Base-by-base conservation (phyloP, 2,888 invertebrate genomes). In the Hedychridium roseum region DNA sequence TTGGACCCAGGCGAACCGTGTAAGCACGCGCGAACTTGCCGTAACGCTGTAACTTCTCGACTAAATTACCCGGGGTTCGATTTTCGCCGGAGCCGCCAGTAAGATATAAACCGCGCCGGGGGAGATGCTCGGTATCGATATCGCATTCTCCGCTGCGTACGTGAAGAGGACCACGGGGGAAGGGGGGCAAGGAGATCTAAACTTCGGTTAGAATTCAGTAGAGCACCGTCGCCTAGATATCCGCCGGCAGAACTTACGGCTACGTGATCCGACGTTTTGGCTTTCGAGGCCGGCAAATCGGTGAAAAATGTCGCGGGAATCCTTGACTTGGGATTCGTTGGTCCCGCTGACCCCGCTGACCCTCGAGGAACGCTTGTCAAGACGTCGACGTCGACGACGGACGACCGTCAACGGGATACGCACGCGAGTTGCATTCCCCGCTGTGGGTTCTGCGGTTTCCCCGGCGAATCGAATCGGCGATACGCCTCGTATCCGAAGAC, bases 241-340 rank as follows among this genome's bases (percentile, higher is more conserved):
- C n/a, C 11, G 12, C 11, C 3, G 31, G 9, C 7, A 15, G 15
- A 53, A 60, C 43, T 58, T 43, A 58, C 50, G 26, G 44, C 46
- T 49, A 57, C 64, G 54, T 57, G 57, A 15, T 56, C 36, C 21
- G 39, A 26, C n/a, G 35, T 30, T 36, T 27, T 50, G 42, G 54
- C 27, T 54, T 66, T 66, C 54, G 50, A 52, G 64, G 58, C 60
- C 60, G 46, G 56, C 66, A 58, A 58, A 54, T 58, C 51, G 66
- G n/a, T n/a, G n/a, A n/a, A 64, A 65, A 63, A 50, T 66, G 54
- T 56, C 54, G 52, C 52, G n/a, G n/a, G n/a, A n/a, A n/a, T n/a
- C n/a, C n/a, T n/a, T n/a, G n/a, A n/a, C n/a, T n/a, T n/a, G n/a
- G n/a, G n/a, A n/a, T n/a, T n/a, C n/a, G n/a, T n/a, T n/a, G n/a